phyloP scores from a whole-genome alignment of 2,797 vertebrate genomes.

The Gadopsis marmoratus region DNA sequence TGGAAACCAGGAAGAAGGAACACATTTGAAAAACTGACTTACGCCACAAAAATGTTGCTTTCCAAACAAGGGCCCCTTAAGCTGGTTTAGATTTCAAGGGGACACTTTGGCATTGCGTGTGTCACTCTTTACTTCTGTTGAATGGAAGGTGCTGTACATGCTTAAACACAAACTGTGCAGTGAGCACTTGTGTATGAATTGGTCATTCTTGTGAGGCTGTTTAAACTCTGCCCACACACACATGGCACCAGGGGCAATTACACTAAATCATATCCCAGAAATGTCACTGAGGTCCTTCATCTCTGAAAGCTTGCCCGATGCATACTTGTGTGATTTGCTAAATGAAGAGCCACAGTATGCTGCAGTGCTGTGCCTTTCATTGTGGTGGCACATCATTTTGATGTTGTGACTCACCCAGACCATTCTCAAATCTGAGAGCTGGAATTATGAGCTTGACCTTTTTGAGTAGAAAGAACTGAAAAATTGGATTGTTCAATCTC shows the following conservation, averaged over 20 bases:
- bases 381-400: constrained; percentile 71
- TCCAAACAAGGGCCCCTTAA: constrained; percentile 6
- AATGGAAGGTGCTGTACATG: constrained; percentile 16
- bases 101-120: constrained; percentile 3
- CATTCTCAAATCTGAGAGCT: constrained; percentile 41
- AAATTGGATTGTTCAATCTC: constrained; percentile 23
- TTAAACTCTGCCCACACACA: constrained; percentile 54
- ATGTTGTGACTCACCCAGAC: constrained; percentile 76
- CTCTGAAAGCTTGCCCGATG: constrained; percentile 63
- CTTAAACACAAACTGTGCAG: constrained; percentile 21
- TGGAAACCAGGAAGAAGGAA: constrained; percentile 37
- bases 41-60: constrained; percentile 31
- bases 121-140: constrained; percentile 15
- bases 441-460: constrained; percentile 71
- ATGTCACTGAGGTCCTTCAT: constrained; percentile 63
- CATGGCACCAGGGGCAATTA: constrained; percentile 68
- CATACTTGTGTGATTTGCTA: constrained; percentile 72
- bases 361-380: constrained; percentile 70
- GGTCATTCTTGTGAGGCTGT: constrained; percentile 26
- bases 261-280: constrained; percentile 63
- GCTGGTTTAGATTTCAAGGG: constrained; percentile 15
- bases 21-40: constrained; percentile 20
- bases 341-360: constrained; percentile 62
- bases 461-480: constrained; percentile 38
- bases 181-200: background rate